A percentile compares a stretch with the other conserved stretches of the same genome.
phyloP scores from a whole-genome alignment of 2,113 vertebrate genomes.

The Muntiacus reevesi region DNA sequence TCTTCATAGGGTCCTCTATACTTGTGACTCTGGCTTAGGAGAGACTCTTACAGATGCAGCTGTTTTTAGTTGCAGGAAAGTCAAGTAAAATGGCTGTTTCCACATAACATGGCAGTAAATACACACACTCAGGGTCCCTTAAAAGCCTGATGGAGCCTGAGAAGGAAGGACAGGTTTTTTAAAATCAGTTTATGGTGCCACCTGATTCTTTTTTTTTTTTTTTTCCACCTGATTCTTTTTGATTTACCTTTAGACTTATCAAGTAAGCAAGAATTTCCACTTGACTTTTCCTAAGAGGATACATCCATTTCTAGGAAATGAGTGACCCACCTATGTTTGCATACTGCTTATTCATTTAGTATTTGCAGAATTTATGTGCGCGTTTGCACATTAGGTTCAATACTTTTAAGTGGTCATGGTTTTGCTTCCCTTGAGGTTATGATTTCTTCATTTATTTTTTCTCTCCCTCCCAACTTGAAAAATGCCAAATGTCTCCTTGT shows the following conservation, averaged over 20 bases:
- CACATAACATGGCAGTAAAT: not conserved
- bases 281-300: conserved; percentile 10
- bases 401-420: not conserved
- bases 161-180: not conserved
- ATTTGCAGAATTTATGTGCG: not conserved
- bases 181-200: not conserved
- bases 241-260: not conserved
- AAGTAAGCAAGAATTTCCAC: not conserved
- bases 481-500: not conserved
- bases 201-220: not conserved
- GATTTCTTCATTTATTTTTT: conserved; percentile 4
- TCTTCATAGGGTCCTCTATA: not conserved
- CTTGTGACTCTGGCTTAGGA: not conserved
- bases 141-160: not conserved
- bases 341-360: not conserved
- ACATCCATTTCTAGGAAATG: not conserved
- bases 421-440: conserved; percentile 27
- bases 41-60: not conserved
- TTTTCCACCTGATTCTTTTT: not conserved
- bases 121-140: not conserved
- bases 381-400: not conserved
- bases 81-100: not conserved
- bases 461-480: conserved; percentile 26
- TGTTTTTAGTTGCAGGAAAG: not conserved
- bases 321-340: not conserved